Base-by-base conservation (phyloP, 92 coral and sea anemone species). In the Paragorgia papillata region DNA sequence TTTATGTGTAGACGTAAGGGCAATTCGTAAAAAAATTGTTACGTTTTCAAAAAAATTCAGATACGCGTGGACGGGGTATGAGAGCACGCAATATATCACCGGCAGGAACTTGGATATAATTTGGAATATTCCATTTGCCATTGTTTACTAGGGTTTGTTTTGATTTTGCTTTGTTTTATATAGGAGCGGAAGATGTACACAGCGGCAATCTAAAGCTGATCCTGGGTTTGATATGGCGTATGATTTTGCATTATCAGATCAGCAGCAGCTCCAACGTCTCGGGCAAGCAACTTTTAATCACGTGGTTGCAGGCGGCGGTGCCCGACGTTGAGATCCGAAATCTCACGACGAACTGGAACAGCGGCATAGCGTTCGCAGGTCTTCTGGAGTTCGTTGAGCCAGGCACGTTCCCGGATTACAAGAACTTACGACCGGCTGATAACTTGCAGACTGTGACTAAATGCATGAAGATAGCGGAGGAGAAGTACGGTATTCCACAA, bases 181-280 rank as follows among this genome's bases (percentile, higher is more conserved):
- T 55, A 94, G 98, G 97, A 60, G 89, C 85, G 67, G 97, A 94
- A 48, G 98, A 94, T 76, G 85, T 94, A 34, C 88, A 89, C 77
- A 91, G 92, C 68, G 98, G 98, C 39, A 94, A 94, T 89, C 66
- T 94, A 4, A 94, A 94, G 71, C 73, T 94, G 58, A 94, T 94
- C 74, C 88, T 94, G 26, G 98, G 98, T 56, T 77, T 94, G 34
- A 55, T 94, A 70, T 94, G 98, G 98, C 84, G 98, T 26, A 84
- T 94, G 57, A 94, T 94, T 58, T 92, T 94, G n/a, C 91, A 90
- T 62, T 94, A 94, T 76, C 98, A 94, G 75, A 94, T 94, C 87
- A 94, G 97, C 51, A 91, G 97, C 69, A 85, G 98, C 76, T 92
- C 91, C 15, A 94, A 96, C 50, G 82, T 96, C 19, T 91, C 98